Evolutionary conservation across 2,797 vertebrate species (phyloP).

Genomic region (Smutsia temminckii): DNA sequence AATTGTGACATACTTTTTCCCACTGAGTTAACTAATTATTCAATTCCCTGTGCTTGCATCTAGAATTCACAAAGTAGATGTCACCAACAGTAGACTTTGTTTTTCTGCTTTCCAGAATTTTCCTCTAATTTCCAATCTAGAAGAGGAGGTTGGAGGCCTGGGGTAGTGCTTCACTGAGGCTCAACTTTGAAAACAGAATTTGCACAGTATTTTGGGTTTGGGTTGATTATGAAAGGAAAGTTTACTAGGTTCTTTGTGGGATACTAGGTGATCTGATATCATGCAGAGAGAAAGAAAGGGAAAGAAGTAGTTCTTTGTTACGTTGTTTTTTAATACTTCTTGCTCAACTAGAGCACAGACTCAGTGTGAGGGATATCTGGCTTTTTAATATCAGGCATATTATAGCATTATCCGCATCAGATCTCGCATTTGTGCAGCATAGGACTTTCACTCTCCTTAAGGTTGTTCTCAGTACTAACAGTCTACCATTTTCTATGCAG

Average conservation of each 20-base stretch:
- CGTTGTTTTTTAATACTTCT: slow-evolving; percentile 18
- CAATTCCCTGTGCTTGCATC: not conserved
- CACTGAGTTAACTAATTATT: not conserved
- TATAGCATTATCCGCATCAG: not conserved
- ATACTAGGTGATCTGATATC: not conserved
- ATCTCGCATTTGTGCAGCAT: not conserved
- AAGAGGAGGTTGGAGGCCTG: not conserved
- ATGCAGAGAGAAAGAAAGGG: not conserved
- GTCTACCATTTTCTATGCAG: not conserved
- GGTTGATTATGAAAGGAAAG: not conserved
- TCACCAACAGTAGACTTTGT: not conserved
- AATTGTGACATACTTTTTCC: not conserved
- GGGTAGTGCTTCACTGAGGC: not conserved
- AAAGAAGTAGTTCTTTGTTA: not conserved
- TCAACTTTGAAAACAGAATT: not conserved
- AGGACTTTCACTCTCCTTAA: not conserved
- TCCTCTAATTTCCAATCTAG: not conserved
- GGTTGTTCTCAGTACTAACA: not conserved
- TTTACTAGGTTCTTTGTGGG: not conserved
- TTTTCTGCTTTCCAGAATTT: not conserved
- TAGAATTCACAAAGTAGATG: not conserved
- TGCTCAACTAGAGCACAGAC: not conserved
- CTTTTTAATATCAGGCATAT: not conserved
- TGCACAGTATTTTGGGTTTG: not conserved
- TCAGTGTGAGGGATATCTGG: not conserved